Base-by-base conservation (phyloP, 1,140 invertebrate species). In the Chymomyza costata region DNA sequence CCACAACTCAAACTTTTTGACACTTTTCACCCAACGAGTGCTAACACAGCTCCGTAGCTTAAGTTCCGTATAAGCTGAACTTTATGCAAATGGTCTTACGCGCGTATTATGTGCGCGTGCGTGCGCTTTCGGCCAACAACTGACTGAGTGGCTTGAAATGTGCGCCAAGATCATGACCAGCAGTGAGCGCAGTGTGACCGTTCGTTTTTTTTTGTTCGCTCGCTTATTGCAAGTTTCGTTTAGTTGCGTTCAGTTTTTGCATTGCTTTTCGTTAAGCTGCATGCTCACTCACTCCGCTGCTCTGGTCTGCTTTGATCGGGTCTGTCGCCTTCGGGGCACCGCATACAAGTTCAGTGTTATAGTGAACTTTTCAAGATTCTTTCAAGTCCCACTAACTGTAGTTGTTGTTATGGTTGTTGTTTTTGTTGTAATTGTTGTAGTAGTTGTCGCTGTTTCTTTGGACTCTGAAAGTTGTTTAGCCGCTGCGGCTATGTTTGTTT, bases 71-170 rank as follows among this genome's bases (percentile, higher is more conserved):
- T n/a, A n/a, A n/a, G n/a, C n/a, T n/a, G n/a, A n/a, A n/a, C n/a
- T 58, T 49, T 44, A 53, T 54, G 56, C 55, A 40, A 39, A 45
- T 56, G 35, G 35, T 6, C 14, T 49, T 16, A 38, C 25, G 31
- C 55, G 57, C 44, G 37, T 25, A 53, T 50, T 51, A 50, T 48
- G 68, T 78, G 67, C 59, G 63, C 64, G 80, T 78, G 73, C 73
- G 73, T 73, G 52, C 64, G 49, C 67, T 67, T 67, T 73, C 80
- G 55, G 41, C 37, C 46, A 49, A 61, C 64, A 68, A 78, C 73
- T 78, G 73, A 80, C 38, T 63, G 30, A 50, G 53, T 38, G 44
- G 52, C 52, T 57, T 48, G 39, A 45, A 34, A 16, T 49, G 55
- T 44, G 39, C 48, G 64, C 56, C 59, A 78, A 73, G 73, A 68